Base-by-base conservation (phyloP, 2,797 vertebrate genomes). In the Onychomys arenicola region DNA sequence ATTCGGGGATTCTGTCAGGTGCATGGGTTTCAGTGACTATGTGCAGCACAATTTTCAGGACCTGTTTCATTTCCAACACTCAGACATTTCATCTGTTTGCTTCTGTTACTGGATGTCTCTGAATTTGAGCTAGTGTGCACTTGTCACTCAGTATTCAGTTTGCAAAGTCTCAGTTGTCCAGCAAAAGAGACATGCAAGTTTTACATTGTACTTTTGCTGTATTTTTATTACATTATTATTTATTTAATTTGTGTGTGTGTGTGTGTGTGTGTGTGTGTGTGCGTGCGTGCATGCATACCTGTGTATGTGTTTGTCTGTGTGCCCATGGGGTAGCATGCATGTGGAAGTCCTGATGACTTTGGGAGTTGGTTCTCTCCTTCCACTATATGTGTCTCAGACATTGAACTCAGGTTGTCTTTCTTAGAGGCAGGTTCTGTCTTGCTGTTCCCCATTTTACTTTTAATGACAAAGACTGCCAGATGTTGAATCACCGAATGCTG, bases 391-490 rank as follows among this genome's bases (percentile, higher is more conserved):
- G 55, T 61, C 55, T 82, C 13, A 27, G n/a, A 21, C n/a, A 59
- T 2, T 40, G 80, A 82, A 61, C 37, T 61, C 80, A 17, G 57
- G 57, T 82, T 82, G n/a, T 40, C 57, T 17, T 27, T 23, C 37
- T 82, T 61, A n/a, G 57, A 82, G 57, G 25, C 37, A 82, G 57
- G 55, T 27, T 16, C 80, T n/a, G 17, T 61, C 80, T 61, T 40
- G n/a, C 80, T 61, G 23, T 40, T 34, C 13, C 23, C 25, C 80
- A 82, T 40, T 40, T 37, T 40, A 27, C 23, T 59, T 94, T 91
- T 92, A 91, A 65, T 91, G 12, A 13, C 14, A 37, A 90, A 85
- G 43, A 73, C 34, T 67, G 52, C 84, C 80, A 82, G 57, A 82
- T 82, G 80, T 61, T 40, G 7, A 40, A 40, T 82, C 55, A 40